phyloP scores from a whole-genome alignment of 2,888 invertebrate species.

The Napeogenes inachia region DNA sequence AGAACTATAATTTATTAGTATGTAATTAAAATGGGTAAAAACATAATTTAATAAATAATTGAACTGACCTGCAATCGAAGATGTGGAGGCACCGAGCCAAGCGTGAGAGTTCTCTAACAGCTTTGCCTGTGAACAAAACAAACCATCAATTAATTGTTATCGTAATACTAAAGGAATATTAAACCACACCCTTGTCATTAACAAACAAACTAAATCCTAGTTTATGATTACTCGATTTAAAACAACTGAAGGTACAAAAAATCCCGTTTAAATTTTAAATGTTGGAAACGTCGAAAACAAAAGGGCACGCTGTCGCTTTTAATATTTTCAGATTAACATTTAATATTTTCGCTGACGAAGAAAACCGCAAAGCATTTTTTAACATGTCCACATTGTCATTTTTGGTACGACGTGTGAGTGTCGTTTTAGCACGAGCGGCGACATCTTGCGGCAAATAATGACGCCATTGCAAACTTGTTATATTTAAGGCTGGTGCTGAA shows the following conservation, averaged over 20 bases:
- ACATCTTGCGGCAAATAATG: slow-evolving; percentile 38
- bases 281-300: slow-evolving; percentile 32
- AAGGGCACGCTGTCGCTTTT: slow-evolving; percentile 21
- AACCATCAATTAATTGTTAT: background rate
- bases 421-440: slow-evolving; percentile 28
- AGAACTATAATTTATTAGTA: slow-evolving; percentile 1
- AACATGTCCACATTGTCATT: slow-evolving; percentile 34
- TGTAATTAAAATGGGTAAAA: slow-evolving; percentile 4
- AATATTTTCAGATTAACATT: slow-evolving; percentile 31
- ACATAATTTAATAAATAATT: slow-evolving; percentile 26
- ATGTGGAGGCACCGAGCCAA: slow-evolving; percentile 94
- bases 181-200: too few relatives aligned
- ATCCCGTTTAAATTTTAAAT: background rate
- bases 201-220: too few relatives aligned
- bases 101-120: slow-evolving; percentile 94
- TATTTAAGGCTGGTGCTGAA: slow-evolving; percentile 3
- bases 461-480: slow-evolving; percentile 15
- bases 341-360: slow-evolving; percentile 29
- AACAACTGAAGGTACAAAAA: too few relatives aligned
- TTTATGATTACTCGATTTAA: too few relatives aligned
- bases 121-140: slow-evolving; percentile 84
- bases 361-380: slow-evolving; percentile 36
- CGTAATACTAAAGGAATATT: too few relatives aligned
- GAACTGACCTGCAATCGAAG: slow-evolving; percentile 93
- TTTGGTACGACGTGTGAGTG: slow-evolving; percentile 26